Evolutionary conservation across 2,797 vertebrate genomes (phyloP), one percentile per base, ranked within the genome.

Genomic region (Cossypha heuglini): DNA sequence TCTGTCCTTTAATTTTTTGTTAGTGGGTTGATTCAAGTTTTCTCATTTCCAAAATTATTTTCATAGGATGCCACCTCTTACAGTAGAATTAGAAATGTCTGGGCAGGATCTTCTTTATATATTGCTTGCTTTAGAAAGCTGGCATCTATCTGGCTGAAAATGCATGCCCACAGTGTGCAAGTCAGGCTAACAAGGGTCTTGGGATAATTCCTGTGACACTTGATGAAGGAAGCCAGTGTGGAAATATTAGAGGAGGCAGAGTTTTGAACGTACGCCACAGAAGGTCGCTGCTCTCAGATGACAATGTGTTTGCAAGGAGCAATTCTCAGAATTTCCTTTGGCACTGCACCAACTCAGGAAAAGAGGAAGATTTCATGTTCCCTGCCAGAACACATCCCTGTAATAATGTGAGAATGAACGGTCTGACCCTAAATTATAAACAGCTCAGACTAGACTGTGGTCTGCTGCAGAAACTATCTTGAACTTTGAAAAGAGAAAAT

Each of bases 271-370:
- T 26, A 18, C 0, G 17, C 93, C 83, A 79, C 58, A 59, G 51
- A 96, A 94, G 86, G 90, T 85, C 25, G 1, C 80, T 88, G 88
- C 54, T 59, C 59, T 86, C 59, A 31, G 71, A 90, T 90, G 88
- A 93, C 83, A 86, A 59, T 73, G 40, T 95, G 61, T 82, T 94
- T 94, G 81, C 81, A 94, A 93, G 81, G 52, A 96, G 64, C 42
- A 40, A 48, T 92, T 85, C 88, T 95, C 81, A 96, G 94, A 94
- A 94, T 89, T 96, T 90, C 80, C 74, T 94, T 91, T 92, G 94
- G 75, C 66, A 0, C 59, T 85, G 61, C 80, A 77, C 78, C 79
- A 93, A 24, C 72, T 93, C 88, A 96, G 90, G 88, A 92, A 94
- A 91, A 95, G 72, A 95, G 54, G 78, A 95, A 85, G 89, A 95